Conservation (phyloP, 2,888 invertebrate genomes). For the Gymnocheta viridis region DNA sequence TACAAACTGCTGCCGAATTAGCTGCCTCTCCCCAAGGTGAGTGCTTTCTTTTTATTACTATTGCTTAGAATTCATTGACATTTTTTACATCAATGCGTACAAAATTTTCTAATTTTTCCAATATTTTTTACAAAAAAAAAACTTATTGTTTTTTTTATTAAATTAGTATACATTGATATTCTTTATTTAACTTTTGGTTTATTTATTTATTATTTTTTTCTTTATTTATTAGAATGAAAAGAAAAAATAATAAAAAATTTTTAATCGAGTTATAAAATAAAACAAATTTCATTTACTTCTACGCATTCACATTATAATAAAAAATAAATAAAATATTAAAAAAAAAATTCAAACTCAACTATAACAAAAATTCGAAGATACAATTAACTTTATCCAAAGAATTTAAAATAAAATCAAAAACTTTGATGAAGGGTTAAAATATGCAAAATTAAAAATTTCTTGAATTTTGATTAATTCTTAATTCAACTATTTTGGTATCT, state of each 20-base stretch:
- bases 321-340: slow-evolving; percentile 60
- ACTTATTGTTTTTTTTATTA: slow-evolving; percentile 61
- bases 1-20: slow-evolving; percentile 85
- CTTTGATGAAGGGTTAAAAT: slow-evolving; percentile 37
- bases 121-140: slow-evolving; percentile 45
- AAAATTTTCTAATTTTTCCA: slow-evolving; percentile 66
- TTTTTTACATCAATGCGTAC: slow-evolving; percentile 70
- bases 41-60: slow-evolving; percentile 78
- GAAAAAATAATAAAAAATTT: slow-evolving; percentile 61
- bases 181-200: slow-evolving; percentile 75
- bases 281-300: slow-evolving; percentile 69
- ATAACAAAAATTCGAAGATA: slow-evolving; percentile 41
- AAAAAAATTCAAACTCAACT: slow-evolving; percentile 50
- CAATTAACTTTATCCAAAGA: slow-evolving; percentile 23
- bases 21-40: slow-evolving; percentile 94
- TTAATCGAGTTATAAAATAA: slow-evolving; percentile 59
- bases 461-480: not conserved
- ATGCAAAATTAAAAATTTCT: slow-evolving; percentile 8
- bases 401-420: not conserved
- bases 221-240: slow-evolving; percentile 70
- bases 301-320: slow-evolving; percentile 64
- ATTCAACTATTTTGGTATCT: not conserved
- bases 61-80: slow-evolving; percentile 70
- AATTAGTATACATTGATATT: slow-evolving; percentile 70
- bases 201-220: slow-evolving; percentile 73